Evolutionary conservation across 2,113 vertebrate genomes (phyloP).

Genomic region (Mionectes macconnelli): DNA sequence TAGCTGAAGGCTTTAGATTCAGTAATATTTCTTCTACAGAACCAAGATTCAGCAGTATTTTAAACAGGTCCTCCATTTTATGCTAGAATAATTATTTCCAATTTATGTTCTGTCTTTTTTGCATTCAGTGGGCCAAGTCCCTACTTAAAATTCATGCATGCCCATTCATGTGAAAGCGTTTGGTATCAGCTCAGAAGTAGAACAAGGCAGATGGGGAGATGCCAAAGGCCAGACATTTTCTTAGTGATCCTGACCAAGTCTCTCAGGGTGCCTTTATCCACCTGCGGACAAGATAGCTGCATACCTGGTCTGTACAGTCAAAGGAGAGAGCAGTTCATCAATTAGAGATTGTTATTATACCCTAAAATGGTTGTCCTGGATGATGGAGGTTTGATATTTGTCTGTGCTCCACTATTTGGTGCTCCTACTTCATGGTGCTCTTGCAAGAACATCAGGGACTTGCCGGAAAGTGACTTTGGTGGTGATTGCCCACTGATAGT

Average conservation of each 20-base stretch:
- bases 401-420: neutral
- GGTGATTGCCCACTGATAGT: neutral
- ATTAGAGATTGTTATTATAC: neutral
- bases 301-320: neutral
- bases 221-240: neutral
- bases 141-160: neutral
- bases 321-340: neutral
- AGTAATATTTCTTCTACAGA: neutral
- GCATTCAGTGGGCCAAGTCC: neutral
- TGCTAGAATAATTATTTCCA: neutral
- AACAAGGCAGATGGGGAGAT: neutral
- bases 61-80: neutral
- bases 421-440: neutral
- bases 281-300: neutral
- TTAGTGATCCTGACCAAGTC: neutral
- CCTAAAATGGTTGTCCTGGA: neutral
- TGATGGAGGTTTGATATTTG: neutral
- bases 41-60: neutral
- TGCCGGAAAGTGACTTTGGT: neutral
- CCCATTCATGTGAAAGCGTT: neutral
- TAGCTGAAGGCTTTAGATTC: neutral
- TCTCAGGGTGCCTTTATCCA: neutral
- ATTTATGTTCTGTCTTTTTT: neutral
- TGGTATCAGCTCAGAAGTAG: neutral
- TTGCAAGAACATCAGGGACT: neutral